These are phyloP conservation scores for Danaus plexippus DNA, from an alignment of 1,140 invertebrate species.

Conservation along the genomic window DNA sequence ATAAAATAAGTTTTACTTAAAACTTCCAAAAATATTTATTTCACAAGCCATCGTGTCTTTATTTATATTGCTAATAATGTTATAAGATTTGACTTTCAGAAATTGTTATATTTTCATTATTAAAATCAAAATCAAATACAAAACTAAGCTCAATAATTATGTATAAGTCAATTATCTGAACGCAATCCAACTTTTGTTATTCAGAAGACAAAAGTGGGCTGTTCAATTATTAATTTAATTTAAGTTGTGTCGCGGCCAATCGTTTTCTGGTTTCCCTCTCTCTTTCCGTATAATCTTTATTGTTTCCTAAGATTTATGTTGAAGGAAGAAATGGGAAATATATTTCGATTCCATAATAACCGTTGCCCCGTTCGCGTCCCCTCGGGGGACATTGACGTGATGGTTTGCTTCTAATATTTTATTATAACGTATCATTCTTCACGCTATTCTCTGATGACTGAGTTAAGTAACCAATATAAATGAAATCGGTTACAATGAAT, in stretches of 20 bases:
- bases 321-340: conserved; percentile 7
- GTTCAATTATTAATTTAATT: conserved; percentile 15
- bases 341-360: conserved; percentile 13
- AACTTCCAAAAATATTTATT: too few species aligned
- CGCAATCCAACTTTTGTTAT: conserved; percentile 9
- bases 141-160: too few species aligned
- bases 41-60: not conserved
- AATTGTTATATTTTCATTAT: too few species aligned
- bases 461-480: conserved; percentile 10
- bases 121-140: too few species aligned
- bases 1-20: too few species aligned
- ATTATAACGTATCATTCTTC: conserved; percentile 15
- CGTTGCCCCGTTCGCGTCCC: conserved; percentile 7
- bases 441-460: conserved; percentile 4
- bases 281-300: conserved; percentile 9
- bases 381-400: conserved; percentile 9
- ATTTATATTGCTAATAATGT: conserved; percentile 3
- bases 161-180: conserved; percentile 5
- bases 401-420: conserved; percentile 1
- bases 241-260: conserved; percentile 5
- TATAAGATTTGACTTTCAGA: not conserved
- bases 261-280: conserved; percentile 4
- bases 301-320: conserved; percentile 10
- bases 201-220: conserved; percentile 10
- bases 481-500: conserved; percentile 1